These are phyloP conservation scores for Sebastes nivosus DNA, from an alignment of 2,797 vertebrate genomes.

Conservation along the genomic window DNA sequence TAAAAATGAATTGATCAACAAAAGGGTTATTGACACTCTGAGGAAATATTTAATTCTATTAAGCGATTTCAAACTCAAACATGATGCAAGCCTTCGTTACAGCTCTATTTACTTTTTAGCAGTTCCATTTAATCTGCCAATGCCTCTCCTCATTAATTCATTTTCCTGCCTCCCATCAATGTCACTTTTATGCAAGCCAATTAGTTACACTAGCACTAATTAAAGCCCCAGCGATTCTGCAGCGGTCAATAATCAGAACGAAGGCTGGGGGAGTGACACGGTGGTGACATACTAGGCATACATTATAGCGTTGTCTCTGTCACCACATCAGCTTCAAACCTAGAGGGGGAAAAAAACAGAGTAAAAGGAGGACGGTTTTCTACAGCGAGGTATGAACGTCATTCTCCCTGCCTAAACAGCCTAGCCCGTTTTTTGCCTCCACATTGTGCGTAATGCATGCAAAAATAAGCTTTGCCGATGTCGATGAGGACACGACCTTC, in stretches of 20 bases:
- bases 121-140: slow-evolving; percentile 52
- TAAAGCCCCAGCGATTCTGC: slow-evolving; percentile 72
- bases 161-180: slow-evolving; percentile 69
- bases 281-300: slow-evolving; percentile 44
- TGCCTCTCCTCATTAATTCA: slow-evolving; percentile 62
- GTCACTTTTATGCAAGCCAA: slow-evolving; percentile 71
- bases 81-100: too few species aligned
- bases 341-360: background rate
- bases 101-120: slow-evolving; percentile 44
- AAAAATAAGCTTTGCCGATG: slow-evolving; percentile 9
- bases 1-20: too few species aligned
- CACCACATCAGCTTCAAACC: slow-evolving; percentile 6
- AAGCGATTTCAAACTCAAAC: too few species aligned
- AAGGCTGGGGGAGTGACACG: slow-evolving; percentile 44
- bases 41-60: too few species aligned
- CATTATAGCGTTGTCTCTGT: slow-evolving; percentile 26
- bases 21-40: too few species aligned
- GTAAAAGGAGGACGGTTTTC: background rate
- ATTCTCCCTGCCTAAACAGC: background rate
- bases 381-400: background rate
- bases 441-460: background rate
- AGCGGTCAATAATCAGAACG: slow-evolving; percentile 75
- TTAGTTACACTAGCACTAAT: slow-evolving; percentile 79
- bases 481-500: slow-evolving; percentile 27
- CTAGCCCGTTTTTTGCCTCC: background rate